Conservation (phyloP, 2,113 vertebrate species). For the Chiloscyllium plagiosum region DNA sequence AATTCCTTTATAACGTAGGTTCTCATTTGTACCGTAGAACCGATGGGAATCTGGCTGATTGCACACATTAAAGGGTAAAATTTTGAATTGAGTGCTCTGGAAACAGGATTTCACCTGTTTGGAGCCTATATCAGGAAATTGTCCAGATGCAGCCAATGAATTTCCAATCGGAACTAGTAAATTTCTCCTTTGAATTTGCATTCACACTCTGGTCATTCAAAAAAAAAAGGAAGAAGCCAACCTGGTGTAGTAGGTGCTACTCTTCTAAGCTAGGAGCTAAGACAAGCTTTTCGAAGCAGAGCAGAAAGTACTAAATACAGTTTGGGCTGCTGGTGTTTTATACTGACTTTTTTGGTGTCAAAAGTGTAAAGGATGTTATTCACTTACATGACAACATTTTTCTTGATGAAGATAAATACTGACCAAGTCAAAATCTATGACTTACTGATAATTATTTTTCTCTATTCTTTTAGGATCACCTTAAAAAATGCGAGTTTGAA, state of each 20-base stretch:
- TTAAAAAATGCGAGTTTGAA: constrained; percentile 67
- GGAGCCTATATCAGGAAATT: neutral
- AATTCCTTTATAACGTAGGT: neutral
- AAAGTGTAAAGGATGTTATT: neutral
- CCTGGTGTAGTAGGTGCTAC: neutral
- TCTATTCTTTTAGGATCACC: constrained; percentile 63
- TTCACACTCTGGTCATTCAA: neutral
- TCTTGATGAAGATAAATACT: neutral
- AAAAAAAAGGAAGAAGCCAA: neutral
- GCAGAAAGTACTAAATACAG: too few species aligned
- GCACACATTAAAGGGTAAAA: neutral
- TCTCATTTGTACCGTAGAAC: neutral
- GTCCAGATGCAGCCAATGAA: neutral
- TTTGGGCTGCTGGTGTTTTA: neutral
- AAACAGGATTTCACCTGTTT: neutral
- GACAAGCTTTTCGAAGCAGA: neutral
- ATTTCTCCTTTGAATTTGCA: neutral
- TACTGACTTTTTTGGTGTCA: neutral
- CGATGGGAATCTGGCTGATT: neutral
- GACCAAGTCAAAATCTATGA: neutral
- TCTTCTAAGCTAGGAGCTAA: neutral
- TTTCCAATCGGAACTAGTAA: neutral
- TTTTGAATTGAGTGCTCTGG: neutral
- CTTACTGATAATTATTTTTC: neutral
- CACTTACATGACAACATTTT: neutral